A percentile compares a stretch with the other conserved stretches of the same genome.
These are phyloP conservation scores for Camponotus pennsylvanicus DNA, from an alignment of 1,140 invertebrate species.

Conservation along the genomic window DNA sequence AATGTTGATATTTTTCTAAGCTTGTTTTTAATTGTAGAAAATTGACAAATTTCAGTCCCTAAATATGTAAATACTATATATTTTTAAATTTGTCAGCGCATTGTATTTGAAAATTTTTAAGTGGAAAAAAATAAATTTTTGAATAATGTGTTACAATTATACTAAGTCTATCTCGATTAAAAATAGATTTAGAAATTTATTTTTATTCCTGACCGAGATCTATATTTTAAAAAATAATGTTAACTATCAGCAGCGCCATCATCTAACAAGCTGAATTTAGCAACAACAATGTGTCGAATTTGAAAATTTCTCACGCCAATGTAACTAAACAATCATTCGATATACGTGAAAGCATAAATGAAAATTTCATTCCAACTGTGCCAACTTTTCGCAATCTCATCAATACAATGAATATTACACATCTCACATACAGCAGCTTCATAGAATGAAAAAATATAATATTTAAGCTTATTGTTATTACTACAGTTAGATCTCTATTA, in stretches of 20 bases:
- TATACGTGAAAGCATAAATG: not conserved
- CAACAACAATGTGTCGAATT: not conserved
- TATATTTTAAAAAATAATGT: not conserved
- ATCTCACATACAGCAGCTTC: not conserved
- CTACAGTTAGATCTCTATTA: too few species aligned
- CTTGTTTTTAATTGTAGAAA: not conserved
- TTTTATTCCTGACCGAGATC: not conserved
- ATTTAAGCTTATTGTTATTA: too few species aligned
- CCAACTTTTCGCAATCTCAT: not conserved
- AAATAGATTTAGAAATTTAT: not conserved
- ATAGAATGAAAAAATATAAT: not conserved
- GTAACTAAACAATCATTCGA: not conserved
- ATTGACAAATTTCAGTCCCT: not conserved
- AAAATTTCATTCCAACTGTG: not conserved
- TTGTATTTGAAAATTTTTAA: too few species aligned
- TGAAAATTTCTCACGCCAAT: not conserved
- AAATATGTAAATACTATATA: not conserved
- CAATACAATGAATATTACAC: not conserved
- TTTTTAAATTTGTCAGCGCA: not conserved
- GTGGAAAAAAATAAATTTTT: too few species aligned
- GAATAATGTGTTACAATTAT: too few species aligned
- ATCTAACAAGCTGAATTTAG: not conserved
- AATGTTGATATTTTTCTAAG: slow-evolving; percentile 11
- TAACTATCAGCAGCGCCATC: not conserved
- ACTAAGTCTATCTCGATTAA: not conserved